Evolutionary conservation across 2,888 invertebrate species (phyloP), one percentile per base, ranked within the genome.

Genomic region (Argynnis bischoffii): DNA sequence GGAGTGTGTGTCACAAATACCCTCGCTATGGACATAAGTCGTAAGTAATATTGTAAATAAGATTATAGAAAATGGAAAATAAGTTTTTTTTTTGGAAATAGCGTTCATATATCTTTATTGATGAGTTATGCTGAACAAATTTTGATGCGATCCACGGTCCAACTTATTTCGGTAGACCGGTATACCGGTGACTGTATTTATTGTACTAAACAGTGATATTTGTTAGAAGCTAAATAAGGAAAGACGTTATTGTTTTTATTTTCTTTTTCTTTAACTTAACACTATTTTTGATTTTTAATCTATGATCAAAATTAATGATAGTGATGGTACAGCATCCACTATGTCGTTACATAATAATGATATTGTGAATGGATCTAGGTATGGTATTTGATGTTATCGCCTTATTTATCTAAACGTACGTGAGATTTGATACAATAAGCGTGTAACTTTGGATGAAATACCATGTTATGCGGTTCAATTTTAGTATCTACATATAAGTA

Each of bases 11-110:
- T 90, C 41, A 84, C 88, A 3, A 89, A 81, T 71, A 90, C 90
- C 47, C 76, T 92, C 72, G 90, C 91, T 21, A 91, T 92, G 92
- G 92, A 92, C 74, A 83, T 91, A 67, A 88, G 84, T 73, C 90
- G 92, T 92, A 80, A 91, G 91, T 91, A 79, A 46, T 41, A 63
- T 31, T 48, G n/a, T 46, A 46, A 41, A 46, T 57, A 16, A 16
- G 18, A 16, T 51, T 6, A 16, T 51, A 16, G 11, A 16, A 50
- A n/a, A 50, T 16, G 16, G 15, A 50, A 16, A 1, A 18, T 2
- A 18, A 18, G 18, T 16, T n/a, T 56, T 35, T 5, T 6, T 46
- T 8, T 14, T 46, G 18, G 6, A 21, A 31, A 35, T 55, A 6
- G 6, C 6, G 0, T 15, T 50, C 1, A n/a, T n/a, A 6, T 51